Evolutionary conservation across 2,797 vertebrate genomes (phyloP).

Genomic region (Poecilia wingei): DNA sequence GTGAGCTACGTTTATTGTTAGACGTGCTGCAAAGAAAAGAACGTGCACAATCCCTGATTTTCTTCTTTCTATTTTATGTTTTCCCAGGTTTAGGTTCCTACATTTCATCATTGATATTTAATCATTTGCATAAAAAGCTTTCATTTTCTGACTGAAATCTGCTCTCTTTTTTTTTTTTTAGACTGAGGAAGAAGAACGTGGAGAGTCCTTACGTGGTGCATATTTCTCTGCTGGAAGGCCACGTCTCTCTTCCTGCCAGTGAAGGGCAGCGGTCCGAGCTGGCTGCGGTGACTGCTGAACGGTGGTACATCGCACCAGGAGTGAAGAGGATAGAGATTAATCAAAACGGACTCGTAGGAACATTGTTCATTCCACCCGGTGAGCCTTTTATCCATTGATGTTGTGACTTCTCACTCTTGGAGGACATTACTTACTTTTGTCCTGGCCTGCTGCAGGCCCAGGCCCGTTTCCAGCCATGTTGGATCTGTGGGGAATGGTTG

Average conservation of each 20-base stretch:
- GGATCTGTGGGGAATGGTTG: conserved; percentile 85
- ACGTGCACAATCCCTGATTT: background rate
- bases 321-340: conserved; percentile 75
- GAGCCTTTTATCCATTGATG: conserved; percentile 36
- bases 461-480: conserved; percentile 86
- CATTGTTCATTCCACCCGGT: conserved; percentile 84
- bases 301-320: conserved; percentile 79
- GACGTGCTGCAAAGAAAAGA: background rate
- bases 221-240: conserved; percentile 75
- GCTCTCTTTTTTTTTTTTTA: conserved; percentile 36
- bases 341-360: conserved; percentile 77
- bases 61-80: background rate
- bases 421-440: background rate
- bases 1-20: background rate
- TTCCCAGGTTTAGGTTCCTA: background rate
- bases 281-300: conserved; percentile 70
- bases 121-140: background rate
- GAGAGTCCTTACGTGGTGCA: conserved; percentile 74
- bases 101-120: conserved; percentile 3
- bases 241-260: conserved; percentile 54
- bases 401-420: background rate
- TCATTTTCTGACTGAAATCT: background rate
- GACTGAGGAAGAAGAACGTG: conserved; percentile 72
- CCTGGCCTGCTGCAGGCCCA: conserved; percentile 71
- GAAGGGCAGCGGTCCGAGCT: conserved; percentile 42